phyloP scores from a whole-genome alignment of 2,113 vertebrate species.

The Echinops telfairi region DNA sequence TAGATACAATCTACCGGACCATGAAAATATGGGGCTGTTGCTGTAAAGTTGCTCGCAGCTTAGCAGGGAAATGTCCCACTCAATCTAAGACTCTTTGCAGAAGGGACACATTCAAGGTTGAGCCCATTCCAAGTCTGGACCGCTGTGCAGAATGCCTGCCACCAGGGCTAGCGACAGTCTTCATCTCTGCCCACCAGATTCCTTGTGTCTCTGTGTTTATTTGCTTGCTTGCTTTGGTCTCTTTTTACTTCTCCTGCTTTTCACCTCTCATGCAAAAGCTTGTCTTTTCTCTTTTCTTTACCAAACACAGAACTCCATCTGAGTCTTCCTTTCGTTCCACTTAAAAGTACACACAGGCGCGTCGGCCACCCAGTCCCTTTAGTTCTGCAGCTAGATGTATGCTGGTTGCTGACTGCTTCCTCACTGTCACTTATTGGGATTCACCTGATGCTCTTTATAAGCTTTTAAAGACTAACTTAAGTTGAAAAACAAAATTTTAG shows the following conservation, averaged over 20 bases:
- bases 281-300: not conserved
- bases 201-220: not conserved
- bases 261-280: not conserved
- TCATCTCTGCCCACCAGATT: not conserved
- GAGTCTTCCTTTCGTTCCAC: not conserved
- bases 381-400: not conserved
- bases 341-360: not conserved
- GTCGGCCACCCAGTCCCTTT: not conserved
- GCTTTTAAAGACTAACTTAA: not conserved
- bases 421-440: not conserved
- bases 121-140: not conserved
- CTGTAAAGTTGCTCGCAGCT: not conserved
- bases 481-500: not conserved
- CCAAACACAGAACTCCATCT: not conserved
- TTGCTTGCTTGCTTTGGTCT: not conserved
- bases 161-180: not conserved
- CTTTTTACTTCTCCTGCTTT: not conserved
- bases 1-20: not conserved
- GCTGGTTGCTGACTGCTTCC: not conserved
- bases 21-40: not conserved
- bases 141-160: not conserved
- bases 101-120: not conserved
- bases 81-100: not conserved
- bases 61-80: not conserved
- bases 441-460: not conserved